Base-by-base conservation (phyloP, 1,140 invertebrate genomes). In the Caerostris extrusa region DNA sequence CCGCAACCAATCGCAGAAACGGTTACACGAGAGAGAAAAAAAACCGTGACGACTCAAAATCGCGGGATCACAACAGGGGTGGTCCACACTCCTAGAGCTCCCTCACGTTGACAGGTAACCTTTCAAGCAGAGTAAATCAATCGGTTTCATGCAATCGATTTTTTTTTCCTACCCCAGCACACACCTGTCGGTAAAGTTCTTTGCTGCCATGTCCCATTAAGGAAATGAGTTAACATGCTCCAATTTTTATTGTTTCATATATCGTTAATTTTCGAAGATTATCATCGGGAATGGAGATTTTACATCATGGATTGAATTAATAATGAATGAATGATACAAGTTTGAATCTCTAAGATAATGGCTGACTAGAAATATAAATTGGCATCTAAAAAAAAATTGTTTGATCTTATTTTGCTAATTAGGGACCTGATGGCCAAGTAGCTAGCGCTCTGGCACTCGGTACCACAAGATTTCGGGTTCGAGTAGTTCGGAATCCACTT, bases 61-160 rank as follows among this genome's bases (percentile, higher is more conserved):
- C 53, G 69, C 55, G 53, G 58, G 50, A 69, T 19, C 50, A 53
- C 87, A 67, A 71, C 69, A 69, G 69, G 89, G 89, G 89, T 90
- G 89, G 89, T 90, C 89, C 64, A 19, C 58, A 55, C 64, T 53
- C 61, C 17, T 10, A 19, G 87, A 19, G 87, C 14, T 69, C 64
- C 64, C 89, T 90, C 89, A 90, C 89, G 89, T 60, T 90, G 89
- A 90, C 89, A 90, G 89, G 89, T 90, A 90, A 53, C 89, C 71
- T 50, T 56, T 69, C 17, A 56, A 55, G 14, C 64, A n/a, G 64
- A 57, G 64, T 89, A 89, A 89, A 89, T 89, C 61, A 89, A 89
- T 89, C 87, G 53, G 53, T 55, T n/a, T 12, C 55, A 81, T 69
- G 53, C 58, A 61, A 56, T 90, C 87, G 87, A 90, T 90, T 69